A percentile compares a stretch with the other conserved stretches of the same genome.
Conservation (phyloP, 2,888 invertebrate genomes). For the Seladonia tumulorum region DNA sequence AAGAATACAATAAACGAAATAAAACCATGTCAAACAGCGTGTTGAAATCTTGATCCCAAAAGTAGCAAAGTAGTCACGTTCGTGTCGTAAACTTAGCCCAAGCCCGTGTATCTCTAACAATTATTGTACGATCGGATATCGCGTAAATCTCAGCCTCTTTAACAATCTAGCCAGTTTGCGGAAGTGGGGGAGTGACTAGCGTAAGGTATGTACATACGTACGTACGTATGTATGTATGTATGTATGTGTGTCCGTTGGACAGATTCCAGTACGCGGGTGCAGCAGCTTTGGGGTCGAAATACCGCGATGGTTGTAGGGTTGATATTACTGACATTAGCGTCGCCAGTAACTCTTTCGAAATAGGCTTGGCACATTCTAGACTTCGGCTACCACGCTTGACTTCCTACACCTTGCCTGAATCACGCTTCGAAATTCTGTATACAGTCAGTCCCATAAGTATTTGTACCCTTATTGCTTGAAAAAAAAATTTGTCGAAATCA, state of each 20-base stretch:
- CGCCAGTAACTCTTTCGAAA: constrained; percentile 79
- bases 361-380: constrained; percentile 77
- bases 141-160: constrained; percentile 69
- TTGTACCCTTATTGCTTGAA: too few relatives aligned
- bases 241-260: constrained; percentile 74
- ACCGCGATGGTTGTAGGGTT: constrained; percentile 69
- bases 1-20: background rate
- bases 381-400: constrained; percentile 48
- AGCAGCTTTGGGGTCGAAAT: constrained; percentile 68
- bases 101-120: background rate
- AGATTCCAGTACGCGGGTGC: constrained; percentile 73
- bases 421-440: constrained; percentile 52
- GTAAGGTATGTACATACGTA: constrained; percentile 65
- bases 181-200: constrained; percentile 45
- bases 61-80: background rate
- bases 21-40: background rate
- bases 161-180: constrained; percentile 65
- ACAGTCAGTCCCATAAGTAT: too few relatives aligned
- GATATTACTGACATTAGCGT: constrained; percentile 81
- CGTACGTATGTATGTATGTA: constrained; percentile 68
- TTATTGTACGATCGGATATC: constrained; percentile 39
- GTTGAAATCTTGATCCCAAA: background rate
- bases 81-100: background rate
- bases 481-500: too few relatives aligned
- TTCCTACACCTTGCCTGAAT: constrained; percentile 61